Evolutionary conservation across 2,797 vertebrate species (phyloP).

Genomic region (Siniperca undulata): DNA sequence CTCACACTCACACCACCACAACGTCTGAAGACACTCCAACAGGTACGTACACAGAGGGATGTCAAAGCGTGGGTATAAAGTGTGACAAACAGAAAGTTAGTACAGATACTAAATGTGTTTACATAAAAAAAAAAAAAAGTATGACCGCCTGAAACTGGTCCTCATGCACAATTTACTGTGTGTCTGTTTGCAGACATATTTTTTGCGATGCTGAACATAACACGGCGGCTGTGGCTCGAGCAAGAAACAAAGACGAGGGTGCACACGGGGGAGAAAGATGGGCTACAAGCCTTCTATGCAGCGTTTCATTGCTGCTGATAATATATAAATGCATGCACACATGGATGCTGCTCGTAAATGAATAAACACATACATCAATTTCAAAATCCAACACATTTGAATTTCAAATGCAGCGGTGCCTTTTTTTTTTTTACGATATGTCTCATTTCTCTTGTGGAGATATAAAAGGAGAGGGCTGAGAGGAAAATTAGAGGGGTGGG

Average conservation of each 20-base stretch:
- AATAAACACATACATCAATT: conserved; percentile 85
- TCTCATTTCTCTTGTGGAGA: conserved; percentile 80
- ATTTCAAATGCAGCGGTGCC: conserved; percentile 76
- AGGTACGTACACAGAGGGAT: conserved; percentile 28
- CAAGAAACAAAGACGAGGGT: conserved; percentile 57
- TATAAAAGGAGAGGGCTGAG: conserved; percentile 69
- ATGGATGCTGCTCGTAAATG: conserved; percentile 80
- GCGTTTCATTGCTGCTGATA: conserved; percentile 74
- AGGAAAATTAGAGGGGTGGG: conserved; percentile 70
- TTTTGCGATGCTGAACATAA: conserved; percentile 31
- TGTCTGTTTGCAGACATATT: conserved; percentile 42
- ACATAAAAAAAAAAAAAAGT: conserved; percentile 18
- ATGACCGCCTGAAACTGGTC: conserved; percentile 14
- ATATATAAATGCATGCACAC: conserved; percentile 78
- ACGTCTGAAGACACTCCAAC: conserved; percentile 47
- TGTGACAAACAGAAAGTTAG: conserved; percentile 46
- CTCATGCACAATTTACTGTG: conserved; percentile 52
- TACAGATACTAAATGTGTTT: conserved; percentile 47
- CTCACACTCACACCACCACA: conserved; percentile 9
- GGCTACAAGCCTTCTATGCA: conserved; percentile 40
- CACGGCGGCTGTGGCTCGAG: conserved; percentile 6
- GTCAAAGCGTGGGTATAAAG: conserved; percentile 4
- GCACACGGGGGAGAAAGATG: conserved; percentile 19
- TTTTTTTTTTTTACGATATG: conserved; percentile 73
- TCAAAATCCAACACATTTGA: conserved; percentile 83